Evolutionary conservation across 2,888 invertebrate genomes (phyloP), one percentile per base, ranked within the genome.

Genomic region (Lacanobia wlatinum): DNA sequence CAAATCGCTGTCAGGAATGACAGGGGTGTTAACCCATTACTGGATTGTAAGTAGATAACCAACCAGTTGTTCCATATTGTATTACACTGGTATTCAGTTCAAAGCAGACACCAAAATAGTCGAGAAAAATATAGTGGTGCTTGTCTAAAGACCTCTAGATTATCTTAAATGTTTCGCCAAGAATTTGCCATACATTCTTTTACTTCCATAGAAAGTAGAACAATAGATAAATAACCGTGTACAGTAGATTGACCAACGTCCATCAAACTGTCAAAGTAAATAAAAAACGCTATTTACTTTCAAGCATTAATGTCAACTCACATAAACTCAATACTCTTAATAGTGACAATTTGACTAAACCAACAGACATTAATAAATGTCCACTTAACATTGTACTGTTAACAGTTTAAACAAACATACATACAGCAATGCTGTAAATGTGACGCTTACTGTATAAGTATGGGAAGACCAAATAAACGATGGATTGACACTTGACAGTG

Each of bases 371-470:
- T 1, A 38, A 67, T 55, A 55, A 50, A 50, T 40, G 12, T 18
- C 1, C 56, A 74, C 21, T 78, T 78, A 55, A 8, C 78, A 66
- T 58, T 34, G 2, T 21, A 46, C 38, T 67, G 70, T 12, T 70
- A 78, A 78, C 18, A 40, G n/a, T 50, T 5, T 34, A 10, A 21
- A 40, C 61, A 73, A 40, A 78, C 21, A 50, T 38, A 18, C 48
- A 34, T 14, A 43, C 12, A 46, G 43, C 46, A 34, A 3, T 12
- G 23, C 16, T 14, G 6, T 66, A 18, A 21, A 21, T 46, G 46
- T n/a, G 14, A 8, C 21, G 21, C 21, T 48, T 18, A 18, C 18
- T 48, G 5, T 8, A 7, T 34, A 7, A 48, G 8, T 48, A 48
- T 5, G 8, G 18, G 18, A 16, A 14, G 43, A 34, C 34, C 34